A percentile compares a stretch with the other conserved stretches of the same genome.
Conservation (phyloP, 2,797 vertebrate species). For the Lepidocolaptes lacrymiger region DNA sequence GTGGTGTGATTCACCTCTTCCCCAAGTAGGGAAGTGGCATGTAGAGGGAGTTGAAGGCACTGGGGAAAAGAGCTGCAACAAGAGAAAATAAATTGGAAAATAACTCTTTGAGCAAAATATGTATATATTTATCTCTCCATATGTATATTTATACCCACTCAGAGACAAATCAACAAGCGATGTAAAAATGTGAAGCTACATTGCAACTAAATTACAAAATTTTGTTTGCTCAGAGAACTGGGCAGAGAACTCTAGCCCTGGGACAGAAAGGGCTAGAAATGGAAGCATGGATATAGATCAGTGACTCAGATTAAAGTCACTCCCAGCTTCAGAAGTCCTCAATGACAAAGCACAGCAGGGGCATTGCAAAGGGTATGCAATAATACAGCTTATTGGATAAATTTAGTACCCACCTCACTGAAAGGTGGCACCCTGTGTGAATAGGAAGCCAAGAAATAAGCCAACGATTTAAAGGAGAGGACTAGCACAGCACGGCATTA, state of each 20-base stretch:
- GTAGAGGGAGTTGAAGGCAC: not conserved
- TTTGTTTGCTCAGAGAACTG: not conserved
- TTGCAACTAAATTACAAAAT: not conserved
- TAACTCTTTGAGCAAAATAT: not conserved
- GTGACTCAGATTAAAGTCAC: not conserved
- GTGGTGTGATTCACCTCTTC: not conserved
- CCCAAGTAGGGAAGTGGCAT: not conserved
- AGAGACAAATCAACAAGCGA: rapidly evolving
- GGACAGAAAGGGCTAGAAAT: not conserved
- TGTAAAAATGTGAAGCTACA: not conserved
- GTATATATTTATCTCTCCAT: not conserved
- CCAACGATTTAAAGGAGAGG: not conserved
- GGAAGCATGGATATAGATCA: not conserved
- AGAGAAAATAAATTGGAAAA: not conserved
- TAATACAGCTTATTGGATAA: not conserved
- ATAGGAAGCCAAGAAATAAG: not conserved
- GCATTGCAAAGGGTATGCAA: not conserved
- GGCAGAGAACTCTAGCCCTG: not conserved
- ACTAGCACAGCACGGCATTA: not conserved
- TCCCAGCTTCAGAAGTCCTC: not conserved
- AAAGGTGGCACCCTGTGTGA: not conserved
- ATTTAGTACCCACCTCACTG: not conserved
- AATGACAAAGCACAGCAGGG: not conserved
- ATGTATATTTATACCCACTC: not conserved
- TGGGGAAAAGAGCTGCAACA: not conserved